phyloP scores from a whole-genome alignment of 1,140 invertebrate species.

The Manduca sexta region DNA sequence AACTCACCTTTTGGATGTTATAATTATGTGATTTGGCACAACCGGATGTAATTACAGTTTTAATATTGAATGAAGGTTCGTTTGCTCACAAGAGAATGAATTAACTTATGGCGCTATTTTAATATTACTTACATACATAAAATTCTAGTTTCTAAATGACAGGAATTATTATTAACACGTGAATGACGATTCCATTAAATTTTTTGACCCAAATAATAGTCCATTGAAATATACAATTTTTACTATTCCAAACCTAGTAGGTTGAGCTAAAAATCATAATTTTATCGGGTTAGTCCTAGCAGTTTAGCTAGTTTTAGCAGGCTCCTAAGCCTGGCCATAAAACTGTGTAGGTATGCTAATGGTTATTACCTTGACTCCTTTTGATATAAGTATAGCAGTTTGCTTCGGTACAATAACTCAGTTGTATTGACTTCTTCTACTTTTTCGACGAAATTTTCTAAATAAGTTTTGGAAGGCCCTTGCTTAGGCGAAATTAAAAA shows the following conservation, averaged over 20 bases:
- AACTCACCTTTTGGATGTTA: too few species aligned
- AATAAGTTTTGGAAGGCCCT: background rate
- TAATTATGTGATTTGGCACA: too few species aligned
- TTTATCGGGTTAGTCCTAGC: too few species aligned
- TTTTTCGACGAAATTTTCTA: slow-evolving; percentile 7
- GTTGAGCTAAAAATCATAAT: too few species aligned
- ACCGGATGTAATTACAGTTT: background rate
- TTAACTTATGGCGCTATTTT: background rate
- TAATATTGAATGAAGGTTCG: background rate
- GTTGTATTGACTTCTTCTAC: slow-evolving; percentile 42
- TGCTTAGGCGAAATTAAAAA: too few species aligned
- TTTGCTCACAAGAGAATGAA: background rate
- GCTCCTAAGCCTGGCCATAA: too few species aligned
- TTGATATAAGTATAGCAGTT: slow-evolving; percentile 63
- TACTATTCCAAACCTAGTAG: too few species aligned
- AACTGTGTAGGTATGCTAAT: slow-evolving; percentile 2
- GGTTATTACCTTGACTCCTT: slow-evolving; percentile 20
- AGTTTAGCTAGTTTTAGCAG: too few species aligned
- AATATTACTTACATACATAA: background rate
- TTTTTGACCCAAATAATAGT: too few species aligned
- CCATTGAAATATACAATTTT: too few species aligned
- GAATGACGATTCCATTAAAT: too few species aligned
- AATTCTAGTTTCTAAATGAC: background rate
- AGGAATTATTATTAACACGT: background rate
- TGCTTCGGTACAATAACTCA: slow-evolving; percentile 52